A percentile compares a stretch with the other conserved stretches of the same genome.
phyloP scores from a whole-genome alignment of 2,113 vertebrate genomes.

The Dipodomys merriami region DNA sequence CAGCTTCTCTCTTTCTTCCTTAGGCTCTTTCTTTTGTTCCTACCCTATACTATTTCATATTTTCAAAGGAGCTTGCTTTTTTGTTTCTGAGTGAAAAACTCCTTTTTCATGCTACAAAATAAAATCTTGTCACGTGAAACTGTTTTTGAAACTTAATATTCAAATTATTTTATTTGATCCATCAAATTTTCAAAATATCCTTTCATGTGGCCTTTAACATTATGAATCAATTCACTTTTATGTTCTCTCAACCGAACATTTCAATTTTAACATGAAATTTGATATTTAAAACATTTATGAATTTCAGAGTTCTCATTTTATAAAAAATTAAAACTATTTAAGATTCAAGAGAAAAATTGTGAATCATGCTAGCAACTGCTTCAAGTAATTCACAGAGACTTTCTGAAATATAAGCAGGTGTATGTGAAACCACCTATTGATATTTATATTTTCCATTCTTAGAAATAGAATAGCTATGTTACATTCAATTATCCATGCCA shows the following conservation, averaged over 20 bases:
- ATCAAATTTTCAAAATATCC: background rate
- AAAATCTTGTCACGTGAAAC: background rate
- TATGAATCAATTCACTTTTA: background rate
- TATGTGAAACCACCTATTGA: background rate
- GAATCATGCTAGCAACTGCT: background rate
- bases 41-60: background rate
- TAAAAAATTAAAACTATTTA: background rate
- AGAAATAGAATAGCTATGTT: conserved; percentile 22
- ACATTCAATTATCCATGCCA: background rate
- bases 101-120: background rate
- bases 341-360: conserved; percentile 19
- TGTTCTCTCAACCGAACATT: background rate
- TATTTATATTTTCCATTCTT: background rate
- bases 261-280: background rate
- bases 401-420: conserved; percentile 2
- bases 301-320: background rate
- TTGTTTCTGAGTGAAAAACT: background rate
- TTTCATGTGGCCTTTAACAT: background rate
- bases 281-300: background rate
- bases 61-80: background rate
- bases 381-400: background rate
- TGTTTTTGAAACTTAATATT: background rate
- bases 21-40: background rate
- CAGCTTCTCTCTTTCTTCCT: background rate
- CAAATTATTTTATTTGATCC: background rate